Evolutionary conservation across 64 coral and sea anemone genomes (phyloP).

Genomic region (Trachythela sp.): DNA sequence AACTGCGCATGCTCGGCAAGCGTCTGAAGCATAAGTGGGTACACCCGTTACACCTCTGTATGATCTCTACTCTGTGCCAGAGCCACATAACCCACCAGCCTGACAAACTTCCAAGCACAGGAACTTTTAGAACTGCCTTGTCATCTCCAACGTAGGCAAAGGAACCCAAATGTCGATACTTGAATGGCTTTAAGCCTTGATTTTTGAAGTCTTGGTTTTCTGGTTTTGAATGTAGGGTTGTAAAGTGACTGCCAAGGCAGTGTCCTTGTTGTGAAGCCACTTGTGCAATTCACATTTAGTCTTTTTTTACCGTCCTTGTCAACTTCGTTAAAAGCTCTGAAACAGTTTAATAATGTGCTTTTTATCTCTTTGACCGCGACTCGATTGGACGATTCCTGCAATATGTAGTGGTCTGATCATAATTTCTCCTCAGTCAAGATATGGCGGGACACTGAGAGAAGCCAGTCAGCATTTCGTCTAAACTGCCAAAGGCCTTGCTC

Average conservation of each 20-base stretch:
- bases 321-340: neutral
- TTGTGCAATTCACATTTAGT: neutral
- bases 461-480: too few species aligned
- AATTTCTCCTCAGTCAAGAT: too few species aligned
- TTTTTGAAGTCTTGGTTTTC: neutral
- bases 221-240: neutral
- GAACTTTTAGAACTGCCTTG: neutral
- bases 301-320: constrained; percentile 10
- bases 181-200: neutral
- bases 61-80: too few species aligned
- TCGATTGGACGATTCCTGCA: too few species aligned
- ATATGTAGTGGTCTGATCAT: too few species aligned
- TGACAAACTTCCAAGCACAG: neutral
- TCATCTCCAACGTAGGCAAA: constrained; percentile 9
- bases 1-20: too few species aligned
- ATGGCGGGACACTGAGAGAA: too few species aligned
- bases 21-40: too few species aligned
- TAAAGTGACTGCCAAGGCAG: neutral
- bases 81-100: constrained; percentile 25
- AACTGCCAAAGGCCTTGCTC: too few species aligned
- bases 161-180: neutral
- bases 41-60: too few species aligned
- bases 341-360: too few species aligned
- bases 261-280: constrained; percentile 20
- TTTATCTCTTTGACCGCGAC: too few species aligned